Conservation (phyloP, 2,888 invertebrate genomes). For the Harpalus rufipes region DNA sequence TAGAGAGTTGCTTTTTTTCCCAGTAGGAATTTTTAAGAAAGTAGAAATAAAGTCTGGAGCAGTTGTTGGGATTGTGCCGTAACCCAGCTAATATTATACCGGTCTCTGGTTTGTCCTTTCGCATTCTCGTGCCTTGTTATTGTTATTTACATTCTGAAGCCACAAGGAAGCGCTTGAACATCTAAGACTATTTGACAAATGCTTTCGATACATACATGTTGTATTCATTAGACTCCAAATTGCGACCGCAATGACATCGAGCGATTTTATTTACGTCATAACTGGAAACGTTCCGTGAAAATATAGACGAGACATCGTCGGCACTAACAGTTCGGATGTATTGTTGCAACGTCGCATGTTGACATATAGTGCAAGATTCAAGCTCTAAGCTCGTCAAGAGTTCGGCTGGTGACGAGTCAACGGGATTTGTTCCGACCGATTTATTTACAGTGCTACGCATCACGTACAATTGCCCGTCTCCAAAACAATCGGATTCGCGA, state of each 20-base stretch:
- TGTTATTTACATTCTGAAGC: conserved; percentile 55
- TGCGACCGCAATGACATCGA: conserved; percentile 59
- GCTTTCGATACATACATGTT: conserved; percentile 46
- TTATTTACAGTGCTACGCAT: conserved; percentile 56
- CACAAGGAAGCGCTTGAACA: not conserved
- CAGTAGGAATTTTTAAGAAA: conserved; percentile 33
- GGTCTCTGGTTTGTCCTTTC: conserved; percentile 7
- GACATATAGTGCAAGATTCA: conserved; percentile 8
- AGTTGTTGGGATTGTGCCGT: conserved; percentile 35
- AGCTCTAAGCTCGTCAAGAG: conserved; percentile 29
- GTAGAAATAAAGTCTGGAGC: conserved; percentile 45
- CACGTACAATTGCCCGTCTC: conserved; percentile 52
- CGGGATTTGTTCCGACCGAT: conserved; percentile 26
- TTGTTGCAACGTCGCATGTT: conserved; percentile 31
- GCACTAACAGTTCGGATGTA: conserved; percentile 13
- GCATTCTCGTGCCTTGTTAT: conserved; percentile 47
- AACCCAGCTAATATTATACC: conserved; percentile 49
- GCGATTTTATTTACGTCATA: conserved; percentile 59
- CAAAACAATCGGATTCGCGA: conserved; percentile 54
- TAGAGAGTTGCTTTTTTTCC: conserved; percentile 5
- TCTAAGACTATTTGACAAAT: conserved; percentile 9
- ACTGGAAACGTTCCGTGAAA: conserved; percentile 48
- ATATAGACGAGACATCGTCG: conserved; percentile 59
- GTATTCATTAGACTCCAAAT: conserved; percentile 58
- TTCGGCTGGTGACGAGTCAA: conserved; percentile 35